Evolutionary conservation across 2,797 vertebrate species (phyloP).

Genomic region (Onychomys torridus): DNA sequence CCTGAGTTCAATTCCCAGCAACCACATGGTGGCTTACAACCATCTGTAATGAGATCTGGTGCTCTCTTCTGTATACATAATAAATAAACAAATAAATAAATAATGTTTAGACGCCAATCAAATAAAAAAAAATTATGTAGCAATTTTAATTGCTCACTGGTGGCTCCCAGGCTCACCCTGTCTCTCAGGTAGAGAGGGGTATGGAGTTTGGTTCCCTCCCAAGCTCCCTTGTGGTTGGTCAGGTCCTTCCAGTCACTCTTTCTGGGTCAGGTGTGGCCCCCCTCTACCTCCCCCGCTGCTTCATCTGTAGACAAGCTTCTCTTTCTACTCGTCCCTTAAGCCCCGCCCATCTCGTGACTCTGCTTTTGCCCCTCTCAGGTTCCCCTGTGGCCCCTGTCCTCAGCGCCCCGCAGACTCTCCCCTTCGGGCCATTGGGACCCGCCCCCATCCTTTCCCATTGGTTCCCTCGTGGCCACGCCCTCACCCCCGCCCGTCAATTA

Average conservation of each 20-base stretch:
- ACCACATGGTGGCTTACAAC: too few relatives aligned
- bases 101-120: too few relatives aligned
- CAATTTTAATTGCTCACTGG: not conserved
- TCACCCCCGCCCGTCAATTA: too few relatives aligned
- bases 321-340: not conserved
- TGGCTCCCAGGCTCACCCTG: not conserved
- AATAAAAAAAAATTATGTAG: not conserved
- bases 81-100: too few relatives aligned
- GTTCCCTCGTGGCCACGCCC: not conserved
- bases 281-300: not conserved
- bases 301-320: not conserved
- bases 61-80: too few relatives aligned
- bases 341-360: not conserved
- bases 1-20: too few relatives aligned
- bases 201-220: not conserved
- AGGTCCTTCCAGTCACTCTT: not conserved
- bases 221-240: not conserved
- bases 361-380: not conserved
- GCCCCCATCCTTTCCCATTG: not conserved
- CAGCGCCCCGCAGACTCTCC: not conserved
- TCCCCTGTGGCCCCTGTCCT: not conserved
- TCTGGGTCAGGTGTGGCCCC: not conserved
- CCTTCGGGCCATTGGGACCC: fast-evolving
- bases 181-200: not conserved
- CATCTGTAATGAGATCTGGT: too few relatives aligned